Base-by-base conservation (phyloP, 2,888 invertebrate species). In the Tethea ocularis region DNA sequence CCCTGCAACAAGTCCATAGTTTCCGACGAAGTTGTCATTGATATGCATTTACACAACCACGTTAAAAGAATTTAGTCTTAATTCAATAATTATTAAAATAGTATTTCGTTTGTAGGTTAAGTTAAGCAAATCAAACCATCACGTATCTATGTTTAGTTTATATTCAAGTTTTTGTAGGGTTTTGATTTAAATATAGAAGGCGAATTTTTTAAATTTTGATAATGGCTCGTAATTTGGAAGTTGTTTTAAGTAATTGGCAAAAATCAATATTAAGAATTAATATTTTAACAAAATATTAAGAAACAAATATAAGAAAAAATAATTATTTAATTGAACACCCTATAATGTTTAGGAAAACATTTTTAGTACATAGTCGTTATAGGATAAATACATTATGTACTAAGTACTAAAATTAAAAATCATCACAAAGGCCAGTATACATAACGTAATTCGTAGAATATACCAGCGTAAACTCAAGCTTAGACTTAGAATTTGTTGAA, bases 21-120 rank as follows among this genome's bases (percentile, higher is more conserved):
- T 0, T 93, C 94, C 13, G 94, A 94, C 70, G 93, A 94, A 60
- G 94, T 94, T 59, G 94, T 94, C 61, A 93, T 95, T 60, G 95
- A 95, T 66, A 94, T 95, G 93, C 93, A 91, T 88, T 87, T 91
- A 85, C 76, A 84, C 61, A 84, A 82, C 61, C 71, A 78, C 52
- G 69, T 77, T 33, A 78, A 82, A 59, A 74, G 83, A 70, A 83
- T 86, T 74, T 87, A 87, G 83, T 77, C 66, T 61, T 55, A 2
- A 23, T 41, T 24, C 10, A 6, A 20, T 2, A 10, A 20, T 20
- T 0, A n/a, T 2, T 46, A 20, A 20, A 7, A 2, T 46, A 46
- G 17, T 0, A 8, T 46, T 10, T 46, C 46, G 46, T 46, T 41
- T 46, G 17, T 46, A 46, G 46, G 38, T 38, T n/a, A n/a, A n/a